phyloP scores from a whole-genome alignment of 2,888 invertebrate species.

The Caenorhabditis zanzibari region DNA sequence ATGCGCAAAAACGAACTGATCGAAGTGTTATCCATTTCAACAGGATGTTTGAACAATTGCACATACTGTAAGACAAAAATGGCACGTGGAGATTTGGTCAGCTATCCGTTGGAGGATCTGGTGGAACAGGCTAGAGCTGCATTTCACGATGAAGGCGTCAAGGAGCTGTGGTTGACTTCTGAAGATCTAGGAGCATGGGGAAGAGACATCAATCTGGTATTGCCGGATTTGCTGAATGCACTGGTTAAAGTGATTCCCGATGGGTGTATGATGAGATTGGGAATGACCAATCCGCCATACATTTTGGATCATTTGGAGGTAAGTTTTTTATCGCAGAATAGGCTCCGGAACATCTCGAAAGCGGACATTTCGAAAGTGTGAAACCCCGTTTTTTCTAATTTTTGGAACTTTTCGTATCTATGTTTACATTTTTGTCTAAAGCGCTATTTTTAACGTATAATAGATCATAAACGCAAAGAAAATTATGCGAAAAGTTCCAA shows the following conservation, averaged over 20 bases:
- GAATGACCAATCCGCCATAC: conserved; percentile 97
- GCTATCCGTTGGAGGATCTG: conserved; percentile 88
- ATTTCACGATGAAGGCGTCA: conserved; percentile 89
- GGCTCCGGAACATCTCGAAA: no score
- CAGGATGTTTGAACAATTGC: conserved; percentile 93
- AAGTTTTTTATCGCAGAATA: conserved; percentile 21
- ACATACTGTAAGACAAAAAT: conserved; percentile 94
- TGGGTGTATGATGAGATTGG: conserved; percentile 89
- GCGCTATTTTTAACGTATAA: no score
- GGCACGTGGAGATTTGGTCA: conserved; percentile 94
- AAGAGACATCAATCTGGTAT: conserved; percentile 89
- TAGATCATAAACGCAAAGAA: no score
- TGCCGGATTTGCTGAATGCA: conserved; percentile 92
- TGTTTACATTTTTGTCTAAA: no score
- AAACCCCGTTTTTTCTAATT: no score
- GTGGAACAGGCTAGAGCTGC: conserved; percentile 71
- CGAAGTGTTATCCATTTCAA: conserved; percentile 88
- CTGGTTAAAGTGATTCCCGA: conserved; percentile 88
- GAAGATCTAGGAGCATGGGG: conserved; percentile 99
- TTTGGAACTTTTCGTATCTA: no score
- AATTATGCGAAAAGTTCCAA: no score
- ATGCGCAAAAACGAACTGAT: conserved; percentile 95
- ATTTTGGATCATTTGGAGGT: conserved; percentile 93
- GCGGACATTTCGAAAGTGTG: no score
- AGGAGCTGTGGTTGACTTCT: conserved; percentile 97